Conservation (phyloP, 2,888 invertebrate genomes). For the Noctua fimbriata region DNA sequence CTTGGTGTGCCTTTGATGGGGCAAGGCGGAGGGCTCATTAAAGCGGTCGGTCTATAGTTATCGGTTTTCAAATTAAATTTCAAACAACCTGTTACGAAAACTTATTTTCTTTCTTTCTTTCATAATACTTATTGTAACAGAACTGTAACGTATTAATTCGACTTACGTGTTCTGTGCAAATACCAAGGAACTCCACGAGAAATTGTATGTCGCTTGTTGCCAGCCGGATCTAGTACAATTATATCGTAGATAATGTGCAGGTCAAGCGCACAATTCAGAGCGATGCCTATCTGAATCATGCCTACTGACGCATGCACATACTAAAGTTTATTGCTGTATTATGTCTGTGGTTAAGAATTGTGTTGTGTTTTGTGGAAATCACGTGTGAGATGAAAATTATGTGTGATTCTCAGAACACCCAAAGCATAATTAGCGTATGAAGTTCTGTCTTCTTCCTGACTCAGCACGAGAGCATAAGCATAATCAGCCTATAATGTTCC, state of each 20-base stretch:
- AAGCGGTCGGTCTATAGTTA: background rate
- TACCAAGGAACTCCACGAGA: slow-evolving; percentile 65
- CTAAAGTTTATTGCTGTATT: background rate
- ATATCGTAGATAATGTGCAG: slow-evolving; percentile 73
- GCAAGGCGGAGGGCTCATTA: no score
- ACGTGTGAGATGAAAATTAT: background rate
- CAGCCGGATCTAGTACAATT: slow-evolving; percentile 75
- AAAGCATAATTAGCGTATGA: background rate
- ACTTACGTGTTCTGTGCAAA: background rate
- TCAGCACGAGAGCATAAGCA: no score
- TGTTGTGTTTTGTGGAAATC: background rate
- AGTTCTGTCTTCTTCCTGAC: no score
- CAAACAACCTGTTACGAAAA: background rate
- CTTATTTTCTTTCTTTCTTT: background rate
- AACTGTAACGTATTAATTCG: background rate
- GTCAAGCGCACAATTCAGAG: slow-evolving; percentile 74
- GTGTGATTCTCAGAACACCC: background rate
- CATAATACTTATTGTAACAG: background rate
- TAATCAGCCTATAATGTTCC: no score
- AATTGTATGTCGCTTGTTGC: slow-evolving; percentile 72
- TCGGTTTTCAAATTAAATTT: background rate
- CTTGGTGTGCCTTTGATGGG: no score
- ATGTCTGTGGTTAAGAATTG: background rate
- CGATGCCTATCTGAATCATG: slow-evolving; percentile 55
- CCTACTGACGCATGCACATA: slow-evolving; percentile 17